These are phyloP conservation scores for Pelecanoides urinatrix DNA, from an alignment of 2,113 vertebrate species.

Conservation along the genomic window DNA sequence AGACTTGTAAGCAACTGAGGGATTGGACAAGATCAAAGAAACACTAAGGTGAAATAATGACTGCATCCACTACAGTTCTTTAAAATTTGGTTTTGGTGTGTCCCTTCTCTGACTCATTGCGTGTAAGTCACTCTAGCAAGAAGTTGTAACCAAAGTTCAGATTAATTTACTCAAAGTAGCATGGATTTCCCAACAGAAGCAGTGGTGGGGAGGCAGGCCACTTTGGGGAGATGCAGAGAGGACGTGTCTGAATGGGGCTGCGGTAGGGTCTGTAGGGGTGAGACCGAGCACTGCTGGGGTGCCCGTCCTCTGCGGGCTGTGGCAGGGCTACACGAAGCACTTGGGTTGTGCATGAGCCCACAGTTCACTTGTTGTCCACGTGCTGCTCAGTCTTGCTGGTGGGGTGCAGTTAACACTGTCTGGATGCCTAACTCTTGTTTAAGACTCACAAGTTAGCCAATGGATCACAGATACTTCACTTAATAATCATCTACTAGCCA, in stretches of 20 bases:
- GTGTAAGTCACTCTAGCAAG: background rate
- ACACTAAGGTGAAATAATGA: background rate
- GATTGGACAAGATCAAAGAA: background rate
- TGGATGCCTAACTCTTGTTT: background rate
- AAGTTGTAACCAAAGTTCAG: background rate
- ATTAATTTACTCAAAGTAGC: background rate
- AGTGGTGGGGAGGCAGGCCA: accelerated
- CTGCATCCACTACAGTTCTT: accelerated
- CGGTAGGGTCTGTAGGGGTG: too few species aligned
- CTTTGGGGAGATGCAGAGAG: accelerated
- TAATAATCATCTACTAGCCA: background rate
- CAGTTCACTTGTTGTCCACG: accelerated
- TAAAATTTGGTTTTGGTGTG: accelerated
- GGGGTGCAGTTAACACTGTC: background rate
- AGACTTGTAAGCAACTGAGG: background rate
- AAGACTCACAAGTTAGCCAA: background rate
- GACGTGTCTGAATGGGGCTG: accelerated
- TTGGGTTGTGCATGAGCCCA: too few species aligned
- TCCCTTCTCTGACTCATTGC: background rate
- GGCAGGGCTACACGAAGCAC: accelerated
- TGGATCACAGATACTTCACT: background rate
- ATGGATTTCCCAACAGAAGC: background rate
- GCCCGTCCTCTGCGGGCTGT: accelerated
- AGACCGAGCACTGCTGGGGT: background rate
- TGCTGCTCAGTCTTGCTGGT: accelerated